Conservation (phyloP, 2,797 vertebrate genomes). For the Scolopax bukidnonensis region DNA sequence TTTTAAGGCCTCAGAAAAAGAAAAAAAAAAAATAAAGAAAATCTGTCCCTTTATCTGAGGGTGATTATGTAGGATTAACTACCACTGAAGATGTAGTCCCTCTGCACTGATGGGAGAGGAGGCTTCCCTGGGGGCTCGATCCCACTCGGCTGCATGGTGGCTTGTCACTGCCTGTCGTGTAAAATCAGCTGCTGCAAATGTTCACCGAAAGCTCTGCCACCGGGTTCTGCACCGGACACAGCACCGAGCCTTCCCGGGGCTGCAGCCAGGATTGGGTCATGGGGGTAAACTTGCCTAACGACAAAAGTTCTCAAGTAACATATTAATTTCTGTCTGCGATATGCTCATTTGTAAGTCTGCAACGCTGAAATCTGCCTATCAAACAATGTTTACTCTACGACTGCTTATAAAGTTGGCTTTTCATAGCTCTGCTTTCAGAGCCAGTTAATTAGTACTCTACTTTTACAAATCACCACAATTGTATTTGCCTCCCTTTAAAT, state of each 20-base stretch:
- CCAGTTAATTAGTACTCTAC: slow-evolving; percentile 6
- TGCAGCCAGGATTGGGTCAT: not conserved
- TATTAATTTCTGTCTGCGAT: not conserved
- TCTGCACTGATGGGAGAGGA: not conserved
- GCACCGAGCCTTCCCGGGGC: rapidly evolving
- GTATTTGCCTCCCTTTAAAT: not conserved
- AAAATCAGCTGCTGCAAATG: not conserved
- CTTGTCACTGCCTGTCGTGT: not conserved
- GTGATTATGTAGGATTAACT: not conserved
- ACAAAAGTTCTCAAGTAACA: not conserved
- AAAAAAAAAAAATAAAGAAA: not conserved
- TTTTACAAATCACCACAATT: not conserved
- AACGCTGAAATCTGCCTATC: not conserved
- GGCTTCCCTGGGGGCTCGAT: not conserved
- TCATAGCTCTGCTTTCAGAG: not conserved
- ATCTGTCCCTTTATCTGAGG: not conserved
- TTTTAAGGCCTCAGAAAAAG: not conserved
- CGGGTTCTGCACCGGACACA: not conserved
- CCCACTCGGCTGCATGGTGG: not conserved
- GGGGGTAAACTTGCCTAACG: not conserved
- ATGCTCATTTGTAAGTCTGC: not conserved
- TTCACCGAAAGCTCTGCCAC: not conserved
- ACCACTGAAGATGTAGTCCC: not conserved
- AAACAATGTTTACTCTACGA: not conserved
- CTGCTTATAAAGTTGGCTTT: slow-evolving; percentile 32